Conservation (phyloP, 2,888 invertebrate species). For the Diaphora mendica region DNA sequence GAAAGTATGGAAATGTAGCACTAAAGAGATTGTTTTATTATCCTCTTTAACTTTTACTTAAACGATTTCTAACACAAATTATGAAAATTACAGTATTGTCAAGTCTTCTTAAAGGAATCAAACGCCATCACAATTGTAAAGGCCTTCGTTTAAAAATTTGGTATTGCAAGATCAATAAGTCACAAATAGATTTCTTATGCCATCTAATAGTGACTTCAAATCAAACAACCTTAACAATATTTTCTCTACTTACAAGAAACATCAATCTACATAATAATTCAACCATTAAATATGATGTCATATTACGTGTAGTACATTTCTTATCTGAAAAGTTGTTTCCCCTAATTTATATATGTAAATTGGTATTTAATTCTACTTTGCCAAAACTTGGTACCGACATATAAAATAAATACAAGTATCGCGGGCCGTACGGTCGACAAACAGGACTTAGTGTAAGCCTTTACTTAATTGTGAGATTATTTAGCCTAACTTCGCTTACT, state of each 20-base stretch:
- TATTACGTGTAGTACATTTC: constrained; percentile 4
- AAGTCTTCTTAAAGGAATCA: no score
- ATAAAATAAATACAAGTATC: constrained; percentile 42
- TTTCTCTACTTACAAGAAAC: background rate
- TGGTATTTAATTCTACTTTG: constrained; percentile 11
- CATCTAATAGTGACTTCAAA: background rate
- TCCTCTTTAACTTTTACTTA: no score
- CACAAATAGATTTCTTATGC: background rate
- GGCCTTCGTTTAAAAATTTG: no score
- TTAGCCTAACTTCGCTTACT: constrained; percentile 66
- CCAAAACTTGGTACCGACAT: constrained; percentile 15
- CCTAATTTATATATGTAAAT: constrained; percentile 16
- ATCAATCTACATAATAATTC: constrained; percentile 13
- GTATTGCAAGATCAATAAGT: no score
- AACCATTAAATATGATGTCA: constrained; percentile 7
- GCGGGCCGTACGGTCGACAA: constrained; percentile 46
- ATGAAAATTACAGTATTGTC: no score
- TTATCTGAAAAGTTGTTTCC: constrained; percentile 9
- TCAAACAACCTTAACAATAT: background rate
- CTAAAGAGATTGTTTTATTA: no score
- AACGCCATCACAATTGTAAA: no score
- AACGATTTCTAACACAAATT: no score
- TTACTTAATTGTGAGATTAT: constrained; percentile 73
- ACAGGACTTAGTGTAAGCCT: constrained; percentile 64
- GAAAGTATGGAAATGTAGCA: no score